Evolutionary conservation across 1,140 invertebrate genomes (phyloP), one percentile per base, ranked within the genome.

Genomic region (Agrilus planipennis): DNA sequence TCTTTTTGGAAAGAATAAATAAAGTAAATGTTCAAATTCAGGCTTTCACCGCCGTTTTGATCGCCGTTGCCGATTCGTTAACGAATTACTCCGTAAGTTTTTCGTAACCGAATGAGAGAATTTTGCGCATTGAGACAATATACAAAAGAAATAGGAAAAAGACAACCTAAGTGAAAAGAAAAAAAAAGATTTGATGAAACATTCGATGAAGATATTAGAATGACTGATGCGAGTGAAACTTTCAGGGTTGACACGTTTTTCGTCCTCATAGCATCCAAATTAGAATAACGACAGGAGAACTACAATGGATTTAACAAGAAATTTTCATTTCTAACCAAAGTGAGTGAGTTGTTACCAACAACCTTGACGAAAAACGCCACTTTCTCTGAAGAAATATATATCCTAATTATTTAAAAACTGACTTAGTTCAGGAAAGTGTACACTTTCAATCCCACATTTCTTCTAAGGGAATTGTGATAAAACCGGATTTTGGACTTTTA

Each of bases 21-120:
- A 45, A 47, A 50, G 35, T 47, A 31, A 50, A 36, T 42, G 42
- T 45, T 43, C 41, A 43, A 41, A 41, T 46, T 47, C 42, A 44
- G 45, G 35, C 41, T 47, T 18, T 31, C 19, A 47, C 42, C 35
- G 49, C 42, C 45, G 39, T 45, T 41, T 44, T 50, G 20, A 45
- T 47, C 18, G 42, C 45, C n/a, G 42, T 44, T 37, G 20, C 39
- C 25, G 32, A 45, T 47, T 42, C n/a, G n/a, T 47, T 41, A 41
- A 46, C 29, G 35, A 42, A 39, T 46, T 31, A 22, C 35, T 46
- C 19, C n/a, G 41, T 18, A 45, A 50, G 35, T 50, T 47, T 45
- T 41, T 45, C 25, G 29, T 30, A 50, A 25, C 21, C 20, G 28
- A 36, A 45, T 18, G 31, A 29, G 46, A 29, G 15, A 29, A 29